Evolutionary conservation across 92 coral and sea anemone species (phyloP).

Genomic region (Palythoa heliodiscus): DNA sequence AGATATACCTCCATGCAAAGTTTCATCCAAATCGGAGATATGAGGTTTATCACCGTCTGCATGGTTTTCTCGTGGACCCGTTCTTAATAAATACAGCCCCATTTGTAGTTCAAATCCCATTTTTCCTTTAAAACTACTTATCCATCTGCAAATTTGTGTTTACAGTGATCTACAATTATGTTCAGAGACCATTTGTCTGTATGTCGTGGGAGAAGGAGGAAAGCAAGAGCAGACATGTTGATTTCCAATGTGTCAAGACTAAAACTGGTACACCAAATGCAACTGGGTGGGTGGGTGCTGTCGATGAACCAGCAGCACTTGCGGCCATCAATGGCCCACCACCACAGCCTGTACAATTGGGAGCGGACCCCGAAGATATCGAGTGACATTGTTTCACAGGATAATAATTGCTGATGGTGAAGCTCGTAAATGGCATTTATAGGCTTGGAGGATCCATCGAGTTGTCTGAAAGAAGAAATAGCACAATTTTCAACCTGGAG

Average conservation of each 20-base stretch:
- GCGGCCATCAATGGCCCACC: slow-evolving; percentile 90
- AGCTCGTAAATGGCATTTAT: not conserved
- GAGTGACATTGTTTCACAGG: slow-evolving; percentile 44
- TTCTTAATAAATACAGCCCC: too few relatives aligned
- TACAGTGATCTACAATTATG: slow-evolving; percentile 95
- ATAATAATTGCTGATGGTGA: not conserved
- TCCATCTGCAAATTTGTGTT: not conserved
- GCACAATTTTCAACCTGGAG: too few relatives aligned
- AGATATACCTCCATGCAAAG: too few relatives aligned
- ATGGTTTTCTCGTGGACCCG: too few relatives aligned
- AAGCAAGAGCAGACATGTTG: slow-evolving; percentile 99
- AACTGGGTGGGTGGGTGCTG: slow-evolving; percentile 90
- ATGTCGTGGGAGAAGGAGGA: slow-evolving; percentile 99
- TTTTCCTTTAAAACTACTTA: too few relatives aligned
- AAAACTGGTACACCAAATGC: slow-evolving; percentile 83
- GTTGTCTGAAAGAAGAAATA: too few relatives aligned
- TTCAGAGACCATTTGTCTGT: slow-evolving; percentile 95
- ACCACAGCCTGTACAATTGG: slow-evolving; percentile 94
- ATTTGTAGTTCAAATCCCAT: too few relatives aligned
- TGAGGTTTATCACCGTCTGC: too few relatives aligned
- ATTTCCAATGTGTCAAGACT: slow-evolving; percentile 98
- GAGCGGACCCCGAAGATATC: slow-evolving; percentile 96
- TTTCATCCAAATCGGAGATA: too few relatives aligned
- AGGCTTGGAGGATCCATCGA: not conserved
- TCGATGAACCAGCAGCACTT: slow-evolving; percentile 97